These are phyloP conservation scores for Lasioglossum pauxillum DNA, from an alignment of 2,888 invertebrate species.

Conservation along the genomic window DNA sequence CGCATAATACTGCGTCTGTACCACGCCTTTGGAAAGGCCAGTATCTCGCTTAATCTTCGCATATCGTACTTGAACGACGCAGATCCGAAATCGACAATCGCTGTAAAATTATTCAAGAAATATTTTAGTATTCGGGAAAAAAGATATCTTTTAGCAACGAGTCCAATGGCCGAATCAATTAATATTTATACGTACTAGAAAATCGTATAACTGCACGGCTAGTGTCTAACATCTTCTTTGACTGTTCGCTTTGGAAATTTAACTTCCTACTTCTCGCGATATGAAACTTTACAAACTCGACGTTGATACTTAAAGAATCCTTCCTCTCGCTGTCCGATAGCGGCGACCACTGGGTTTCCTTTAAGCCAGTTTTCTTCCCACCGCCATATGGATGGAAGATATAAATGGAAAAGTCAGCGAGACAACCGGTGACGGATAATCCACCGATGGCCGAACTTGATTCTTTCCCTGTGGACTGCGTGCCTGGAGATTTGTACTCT, in stretches of 20 bases:
- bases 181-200: constrained; percentile 88
- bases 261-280: constrained; percentile 95
- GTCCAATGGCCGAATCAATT: background rate
- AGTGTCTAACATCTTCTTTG: constrained; percentile 87
- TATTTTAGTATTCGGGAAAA: constrained; percentile 15
- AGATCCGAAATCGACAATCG: constrained; percentile 97
- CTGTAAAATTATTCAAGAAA: constrained; percentile 82
- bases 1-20: constrained; percentile 97
- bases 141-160: background rate
- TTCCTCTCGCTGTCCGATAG: constrained; percentile 95
- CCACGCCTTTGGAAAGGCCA: constrained; percentile 99
- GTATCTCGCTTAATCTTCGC: constrained; percentile 97
- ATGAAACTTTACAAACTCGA: constrained; percentile 98
- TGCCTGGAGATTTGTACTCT: constrained; percentile 83
- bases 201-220: constrained; percentile 96
- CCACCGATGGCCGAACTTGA: constrained; percentile 91
- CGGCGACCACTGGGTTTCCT: constrained; percentile 94
- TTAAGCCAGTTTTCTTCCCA: constrained; percentile 91
- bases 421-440: constrained; percentile 96
- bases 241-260: constrained; percentile 88
- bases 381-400: constrained; percentile 99
- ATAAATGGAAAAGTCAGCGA: constrained; percentile 98
- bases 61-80: constrained; percentile 99
- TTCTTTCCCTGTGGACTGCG: constrained; percentile 77
- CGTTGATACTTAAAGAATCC: constrained; percentile 97